phyloP scores from a whole-genome alignment of 2,113 vertebrate species.

The Leptosomus discolor region DNA sequence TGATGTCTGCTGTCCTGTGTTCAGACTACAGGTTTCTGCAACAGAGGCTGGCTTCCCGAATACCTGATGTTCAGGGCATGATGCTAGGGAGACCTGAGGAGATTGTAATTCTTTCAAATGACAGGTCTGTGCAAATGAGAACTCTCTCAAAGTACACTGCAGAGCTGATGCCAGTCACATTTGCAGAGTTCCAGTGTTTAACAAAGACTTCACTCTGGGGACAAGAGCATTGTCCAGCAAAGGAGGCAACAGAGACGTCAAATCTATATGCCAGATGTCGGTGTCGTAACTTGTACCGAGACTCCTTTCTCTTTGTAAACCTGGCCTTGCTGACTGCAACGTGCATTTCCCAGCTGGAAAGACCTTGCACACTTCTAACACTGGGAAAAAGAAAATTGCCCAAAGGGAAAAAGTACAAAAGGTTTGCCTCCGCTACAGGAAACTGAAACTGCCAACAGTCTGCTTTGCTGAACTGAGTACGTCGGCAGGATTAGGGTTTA shows the following conservation, averaged over 20 bases:
- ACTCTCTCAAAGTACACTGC: background rate
- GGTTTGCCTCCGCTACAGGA: conserved; percentile 53
- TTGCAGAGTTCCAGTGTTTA: background rate
- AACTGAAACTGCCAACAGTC: conserved; percentile 42
- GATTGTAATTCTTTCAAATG: background rate
- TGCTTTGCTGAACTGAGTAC: conserved; percentile 3
- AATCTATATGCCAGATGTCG: conserved; percentile 62
- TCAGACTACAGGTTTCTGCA: background rate
- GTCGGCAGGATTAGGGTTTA: background rate
- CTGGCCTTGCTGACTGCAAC: conserved; percentile 11
- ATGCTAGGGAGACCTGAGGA: background rate
- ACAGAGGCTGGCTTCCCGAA: background rate
- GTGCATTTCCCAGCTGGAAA: conserved; percentile 52
- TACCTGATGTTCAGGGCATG: background rate
- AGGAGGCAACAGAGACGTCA: conserved; percentile 24
- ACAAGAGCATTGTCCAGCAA: conserved; percentile 40
- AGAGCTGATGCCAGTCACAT: conserved; percentile 20
- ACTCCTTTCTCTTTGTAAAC: conserved; percentile 5
- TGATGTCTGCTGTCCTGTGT: background rate
- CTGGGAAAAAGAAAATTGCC: conserved; percentile 43
- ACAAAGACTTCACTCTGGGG: conserved; percentile 51
- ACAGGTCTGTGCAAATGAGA: background rate
- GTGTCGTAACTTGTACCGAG: background rate
- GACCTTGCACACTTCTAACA: background rate
- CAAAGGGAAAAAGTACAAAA: conserved; percentile 62